Percentiles rank a stretch among this genome's conserved stretches.
Evolutionary conservation across 2,888 invertebrate species (phyloP).

Genomic region (Macaria notata): DNA sequence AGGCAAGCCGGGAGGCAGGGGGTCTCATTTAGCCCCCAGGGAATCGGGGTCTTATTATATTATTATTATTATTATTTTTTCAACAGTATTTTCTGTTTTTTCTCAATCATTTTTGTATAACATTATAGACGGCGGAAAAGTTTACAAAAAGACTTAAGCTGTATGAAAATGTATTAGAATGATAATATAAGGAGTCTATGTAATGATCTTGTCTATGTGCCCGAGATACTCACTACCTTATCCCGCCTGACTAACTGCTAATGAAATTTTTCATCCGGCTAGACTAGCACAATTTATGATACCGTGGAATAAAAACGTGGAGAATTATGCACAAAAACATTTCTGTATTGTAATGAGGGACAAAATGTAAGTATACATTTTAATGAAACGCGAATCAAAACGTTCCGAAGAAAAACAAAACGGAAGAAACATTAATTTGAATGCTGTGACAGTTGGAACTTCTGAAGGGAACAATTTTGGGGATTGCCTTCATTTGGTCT

Average conservation of each 20-base stretch:
- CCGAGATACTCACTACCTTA: conserved; percentile 46
- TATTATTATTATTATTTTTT: too few species aligned
- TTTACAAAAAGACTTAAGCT: too few species aligned
- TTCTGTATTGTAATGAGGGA: conserved; percentile 41
- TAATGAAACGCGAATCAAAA: conserved; percentile 65
- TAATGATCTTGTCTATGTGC: too few species aligned
- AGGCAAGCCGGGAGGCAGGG: too few species aligned
- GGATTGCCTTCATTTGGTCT: conserved; percentile 75
- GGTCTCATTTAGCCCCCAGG: too few species aligned
- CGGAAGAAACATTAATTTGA: conserved; percentile 79
- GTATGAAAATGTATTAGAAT: too few species aligned
- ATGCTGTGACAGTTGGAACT: conserved; percentile 77
- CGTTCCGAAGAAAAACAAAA: conserved; percentile 69
- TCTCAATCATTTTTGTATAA: too few species aligned
- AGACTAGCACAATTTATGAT: conserved; percentile 44
- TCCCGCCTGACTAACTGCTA: conserved; percentile 55
- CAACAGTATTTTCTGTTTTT: too few species aligned
- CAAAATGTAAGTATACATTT: conserved; percentile 50
- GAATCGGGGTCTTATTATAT: too few species aligned
- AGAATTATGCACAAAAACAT: conserved; percentile 37
- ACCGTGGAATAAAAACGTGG: conserved; percentile 35
- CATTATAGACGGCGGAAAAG: too few species aligned
- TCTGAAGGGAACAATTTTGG: conserved; percentile 73
- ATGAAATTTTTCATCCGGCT: conserved; percentile 55
- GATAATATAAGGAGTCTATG: too few species aligned